Base-by-base conservation (phyloP, 2,113 vertebrate genomes). In the Chrysochloris asiatica region DNA sequence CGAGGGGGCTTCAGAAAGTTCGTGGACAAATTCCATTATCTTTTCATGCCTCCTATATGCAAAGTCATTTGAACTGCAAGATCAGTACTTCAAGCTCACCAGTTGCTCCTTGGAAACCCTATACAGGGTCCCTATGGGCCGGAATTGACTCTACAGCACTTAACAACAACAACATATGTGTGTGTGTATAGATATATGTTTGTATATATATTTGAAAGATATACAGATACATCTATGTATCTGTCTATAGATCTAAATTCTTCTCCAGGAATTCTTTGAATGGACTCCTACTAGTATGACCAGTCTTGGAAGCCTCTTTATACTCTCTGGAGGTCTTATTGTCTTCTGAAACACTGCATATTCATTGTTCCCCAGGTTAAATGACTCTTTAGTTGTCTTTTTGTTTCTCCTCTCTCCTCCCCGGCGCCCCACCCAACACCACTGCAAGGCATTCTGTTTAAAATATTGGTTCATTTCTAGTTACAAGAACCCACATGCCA, bases 391-490 rank as follows among this genome's bases (percentile, higher is more conserved):
- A 10, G 22, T 14, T 81, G 87, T 26, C 22, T 65, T 79, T 84
- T 65, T 56, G 73, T 59, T 19, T 12, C 21, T 36, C 8, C 6
- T 14, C 38, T 4, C 16, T 24, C 33, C 33, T 0, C 19, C 13
- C 47, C 10, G 24, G 1, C 56, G n/a, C 48, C 48, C 48, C 48
- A 50, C 83, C 28, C 52, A 10, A 54, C 28, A 3, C 84, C 26
- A 30, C 41, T 54, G 52, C 13, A 86, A 83, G 93, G 79, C 21
- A 17, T 90, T 77, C 73, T 84, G 17, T 17, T 91, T 96, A 94
- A 95, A 81, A 87, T 86, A 80, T 73, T 28, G 48, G 1, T 95
- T 97, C 88, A 38, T 97, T 96, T 91, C 71, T 96, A 14, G 0
- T 93, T 96, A 54, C 71, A 95, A 94, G 86, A 67, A 11, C 4